Conservation (phyloP, 2,113 vertebrate genomes). For the Protobothrops flavoviridis region DNA sequence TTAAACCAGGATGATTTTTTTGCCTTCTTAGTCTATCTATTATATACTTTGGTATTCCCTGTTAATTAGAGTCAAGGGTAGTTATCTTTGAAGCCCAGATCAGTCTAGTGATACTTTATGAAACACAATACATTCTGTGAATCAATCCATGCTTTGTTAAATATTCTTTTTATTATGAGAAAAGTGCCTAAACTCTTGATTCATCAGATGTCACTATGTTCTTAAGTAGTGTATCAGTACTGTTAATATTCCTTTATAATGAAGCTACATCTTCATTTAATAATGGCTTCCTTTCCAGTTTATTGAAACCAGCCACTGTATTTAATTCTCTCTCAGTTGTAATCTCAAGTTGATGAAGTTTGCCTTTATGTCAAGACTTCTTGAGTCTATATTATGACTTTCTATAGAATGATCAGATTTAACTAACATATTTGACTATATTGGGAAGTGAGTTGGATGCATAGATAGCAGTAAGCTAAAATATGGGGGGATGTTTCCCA, state of each 20-base stretch:
- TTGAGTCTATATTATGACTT: slow-evolving; percentile 46
- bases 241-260: background rate
- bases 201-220: background rate
- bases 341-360: slow-evolving; percentile 34
- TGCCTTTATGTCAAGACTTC: slow-evolving; percentile 53
- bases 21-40: background rate
- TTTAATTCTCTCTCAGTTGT: background rate
- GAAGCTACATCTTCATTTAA: background rate
- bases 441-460: background rate
- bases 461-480: background rate
- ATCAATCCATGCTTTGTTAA: background rate
- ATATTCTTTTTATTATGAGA: background rate
- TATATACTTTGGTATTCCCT: background rate
- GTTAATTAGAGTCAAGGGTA: background rate
- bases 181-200: background rate
- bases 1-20: background rate
- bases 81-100: background rate
- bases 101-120: background rate
- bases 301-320: slow-evolving; percentile 18
- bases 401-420: slow-evolving; percentile 46
- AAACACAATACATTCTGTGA: background rate
- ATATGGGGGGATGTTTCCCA: background rate
- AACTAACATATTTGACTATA: slow-evolving; percentile 43
- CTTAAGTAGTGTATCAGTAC: background rate
- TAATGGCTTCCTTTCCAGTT: background rate